These are phyloP conservation scores for Didymodactylos carnosus DNA, from an alignment of 2,888 invertebrate genomes.

Conservation along the genomic window DNA sequence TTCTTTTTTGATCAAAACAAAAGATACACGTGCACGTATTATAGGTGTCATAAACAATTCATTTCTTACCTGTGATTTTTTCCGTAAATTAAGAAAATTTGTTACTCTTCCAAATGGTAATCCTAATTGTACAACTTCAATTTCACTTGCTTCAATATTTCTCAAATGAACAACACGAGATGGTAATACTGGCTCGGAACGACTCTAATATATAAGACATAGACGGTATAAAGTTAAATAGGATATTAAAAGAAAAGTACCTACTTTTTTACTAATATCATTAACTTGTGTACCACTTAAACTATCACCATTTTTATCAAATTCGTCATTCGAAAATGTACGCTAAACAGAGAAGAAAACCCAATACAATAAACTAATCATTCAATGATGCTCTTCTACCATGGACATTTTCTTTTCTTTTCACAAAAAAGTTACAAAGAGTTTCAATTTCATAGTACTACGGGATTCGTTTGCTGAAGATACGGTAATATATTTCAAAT, in stretches of 20 bases:
- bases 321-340: not conserved
- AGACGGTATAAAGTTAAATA: not conserved
- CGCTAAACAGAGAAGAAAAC: not conserved
- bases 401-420: too few species aligned
- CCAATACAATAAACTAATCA: too few species aligned
- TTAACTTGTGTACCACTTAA: not conserved
- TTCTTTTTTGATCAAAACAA: too few species aligned
- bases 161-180: slow-evolving; percentile 92
- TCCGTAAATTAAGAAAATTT: slow-evolving; percentile 90
- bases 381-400: too few species aligned
- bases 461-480: too few species aligned
- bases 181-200: not conserved
- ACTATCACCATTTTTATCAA: not conserved
- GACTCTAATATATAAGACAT: not conserved
- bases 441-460: too few species aligned
- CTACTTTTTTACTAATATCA: not conserved
- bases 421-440: too few species aligned
- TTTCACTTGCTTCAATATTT: slow-evolving; percentile 65
- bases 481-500: too few species aligned
- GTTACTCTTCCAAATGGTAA: slow-evolving; percentile 90
- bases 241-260: not conserved
- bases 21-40: too few species aligned
- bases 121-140: slow-evolving; percentile 88
- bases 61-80: slow-evolving; percentile 30
- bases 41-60: too few species aligned